phyloP scores from a whole-genome alignment of 2,113 vertebrate species.

The Cottus gobio region DNA sequence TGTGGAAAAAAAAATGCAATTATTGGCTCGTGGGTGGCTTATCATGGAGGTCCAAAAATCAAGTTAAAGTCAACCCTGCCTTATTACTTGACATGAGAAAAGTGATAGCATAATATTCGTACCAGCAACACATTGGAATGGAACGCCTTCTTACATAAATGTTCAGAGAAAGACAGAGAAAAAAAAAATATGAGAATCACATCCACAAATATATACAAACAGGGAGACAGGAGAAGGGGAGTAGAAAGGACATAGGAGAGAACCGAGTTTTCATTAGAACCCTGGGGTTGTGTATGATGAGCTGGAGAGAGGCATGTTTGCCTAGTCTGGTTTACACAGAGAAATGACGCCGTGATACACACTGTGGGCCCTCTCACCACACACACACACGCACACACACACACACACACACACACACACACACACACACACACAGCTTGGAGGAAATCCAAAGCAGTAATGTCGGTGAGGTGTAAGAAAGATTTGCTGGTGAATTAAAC shows the following conservation, averaged over 20 bases:
- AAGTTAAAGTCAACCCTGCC: neutral
- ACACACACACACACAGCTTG: neutral
- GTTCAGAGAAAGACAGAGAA: slow-evolving; percentile 7
- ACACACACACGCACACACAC: neutral
- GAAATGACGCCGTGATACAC: slow-evolving; percentile 65
- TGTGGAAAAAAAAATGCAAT: neutral
- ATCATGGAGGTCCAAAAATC: neutral
- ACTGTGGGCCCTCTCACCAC: slow-evolving; percentile 5
- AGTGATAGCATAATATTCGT: slow-evolving; percentile 10
- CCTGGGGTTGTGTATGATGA: slow-evolving; percentile 67
- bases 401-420: neutral
- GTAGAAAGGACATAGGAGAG: slow-evolving; percentile 21
- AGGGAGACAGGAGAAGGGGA: slow-evolving; percentile 17
- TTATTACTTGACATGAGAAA: slow-evolving; percentile 15
- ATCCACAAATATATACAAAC: slow-evolving; percentile 26
- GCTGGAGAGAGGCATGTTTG: slow-evolving; percentile 64
- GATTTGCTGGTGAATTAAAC: neutral
- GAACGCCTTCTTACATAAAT: neutral
- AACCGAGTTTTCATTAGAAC: slow-evolving; percentile 51
- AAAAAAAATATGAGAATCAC: slow-evolving; percentile 25
- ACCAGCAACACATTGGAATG: slow-evolving; percentile 2
- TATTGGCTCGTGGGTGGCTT: neutral
- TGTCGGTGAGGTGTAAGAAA: neutral
- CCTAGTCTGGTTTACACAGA: slow-evolving; percentile 63
- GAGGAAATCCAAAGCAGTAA: slow-evolving; percentile 18